A percentile compares a stretch with the other conserved stretches of the same genome.
Conservation (phyloP, 35 echinoderm and acorn worm genomes). For the Apostichopus japonicus region DNA sequence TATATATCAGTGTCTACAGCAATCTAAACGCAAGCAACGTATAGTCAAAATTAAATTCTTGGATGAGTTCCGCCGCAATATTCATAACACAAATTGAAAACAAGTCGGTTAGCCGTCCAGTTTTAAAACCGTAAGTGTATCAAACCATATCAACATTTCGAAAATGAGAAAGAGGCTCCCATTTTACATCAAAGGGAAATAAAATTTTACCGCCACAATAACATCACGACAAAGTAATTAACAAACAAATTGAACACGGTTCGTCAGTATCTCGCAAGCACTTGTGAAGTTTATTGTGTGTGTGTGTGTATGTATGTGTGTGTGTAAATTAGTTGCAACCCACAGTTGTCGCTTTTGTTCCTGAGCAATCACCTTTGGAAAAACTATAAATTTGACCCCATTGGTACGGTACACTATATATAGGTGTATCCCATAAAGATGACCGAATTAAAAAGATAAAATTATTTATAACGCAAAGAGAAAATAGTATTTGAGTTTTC, state of each 20-base stretch:
- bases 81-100: neutral
- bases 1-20: too few relatives aligned
- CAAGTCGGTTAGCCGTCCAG: neutral
- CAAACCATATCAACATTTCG: neutral
- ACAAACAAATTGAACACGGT: neutral
- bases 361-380: neutral
- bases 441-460: too few relatives aligned
- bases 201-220: slow-evolving; percentile 4
- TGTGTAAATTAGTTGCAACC: neutral
- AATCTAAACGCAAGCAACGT: too few relatives aligned
- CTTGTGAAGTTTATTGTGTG: slow-evolving; percentile 12
- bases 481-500: too few relatives aligned
- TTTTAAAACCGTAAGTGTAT: neutral
- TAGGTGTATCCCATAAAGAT: too few relatives aligned
- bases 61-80: neutral
- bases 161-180: slow-evolving; percentile 36
- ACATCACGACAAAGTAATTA: neutral
- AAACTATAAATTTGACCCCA: too few relatives aligned
- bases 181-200: slow-evolving; percentile 3
- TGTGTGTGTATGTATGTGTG: too few relatives aligned
- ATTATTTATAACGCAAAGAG: too few relatives aligned
- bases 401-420: too few relatives aligned
- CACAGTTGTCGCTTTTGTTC: neutral
- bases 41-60: too few relatives aligned
- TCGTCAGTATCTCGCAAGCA: neutral